These are phyloP conservation scores for Muraenolepis orangiensis DNA, from an alignment of 2,797 vertebrate genomes.

Conservation along the genomic window DNA sequence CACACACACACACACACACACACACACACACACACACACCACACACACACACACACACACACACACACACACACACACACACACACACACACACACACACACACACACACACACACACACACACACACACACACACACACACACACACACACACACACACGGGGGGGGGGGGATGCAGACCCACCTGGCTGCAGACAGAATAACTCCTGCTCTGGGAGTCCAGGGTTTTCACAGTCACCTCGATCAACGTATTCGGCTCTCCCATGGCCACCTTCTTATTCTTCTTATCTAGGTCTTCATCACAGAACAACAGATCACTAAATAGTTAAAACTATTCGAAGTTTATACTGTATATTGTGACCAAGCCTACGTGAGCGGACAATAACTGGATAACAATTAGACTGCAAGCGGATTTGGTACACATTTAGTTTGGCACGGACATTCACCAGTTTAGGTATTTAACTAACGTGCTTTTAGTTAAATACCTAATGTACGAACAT, in stretches of 20 bases:
- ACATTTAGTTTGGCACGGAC: not conserved
- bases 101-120: too few species aligned
- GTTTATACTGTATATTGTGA: not conserved
- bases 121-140: not conserved
- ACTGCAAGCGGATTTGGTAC: not conserved
- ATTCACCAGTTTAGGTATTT: not conserved
- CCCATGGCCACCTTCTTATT: slow-evolving; percentile 70
- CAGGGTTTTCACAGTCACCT: slow-evolving; percentile 90
- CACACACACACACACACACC: not conserved
- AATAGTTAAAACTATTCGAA: not conserved
- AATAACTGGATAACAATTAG: not conserved
- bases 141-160: not conserved
- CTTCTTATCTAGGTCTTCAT: not conserved
- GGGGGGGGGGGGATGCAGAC: not conserved
- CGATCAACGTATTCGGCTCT: slow-evolving; percentile 77
- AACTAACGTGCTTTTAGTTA: not conserved
- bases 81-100: not conserved
- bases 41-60: too few species aligned
- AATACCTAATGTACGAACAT: too few species aligned
- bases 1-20: too few species aligned
- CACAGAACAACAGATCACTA: not conserved
- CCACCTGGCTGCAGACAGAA: slow-evolving; percentile 84
- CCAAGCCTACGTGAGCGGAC: not conserved
- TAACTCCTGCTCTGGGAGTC: slow-evolving; percentile 92
- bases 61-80: not conserved